A percentile compares a stretch with the other conserved stretches of the same genome.
These are phyloP conservation scores for Takifugu ocellatus DNA, from an alignment of 2,797 vertebrate species.

Conservation along the genomic window DNA sequence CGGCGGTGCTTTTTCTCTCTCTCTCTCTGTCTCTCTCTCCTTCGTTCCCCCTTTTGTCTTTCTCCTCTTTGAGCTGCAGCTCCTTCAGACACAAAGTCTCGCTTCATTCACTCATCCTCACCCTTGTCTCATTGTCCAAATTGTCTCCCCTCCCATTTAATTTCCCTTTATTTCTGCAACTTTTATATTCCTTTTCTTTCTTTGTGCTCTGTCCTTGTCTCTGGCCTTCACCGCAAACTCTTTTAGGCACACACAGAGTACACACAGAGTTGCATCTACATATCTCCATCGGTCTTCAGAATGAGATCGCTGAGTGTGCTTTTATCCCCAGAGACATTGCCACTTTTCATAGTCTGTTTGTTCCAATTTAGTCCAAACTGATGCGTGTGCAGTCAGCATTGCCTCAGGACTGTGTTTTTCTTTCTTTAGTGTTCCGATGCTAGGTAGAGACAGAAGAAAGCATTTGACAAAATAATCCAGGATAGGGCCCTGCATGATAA, in stretches of 20 bases:
- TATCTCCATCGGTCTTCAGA: constrained; percentile 55
- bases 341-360: constrained; percentile 75
- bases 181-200: constrained; percentile 30
- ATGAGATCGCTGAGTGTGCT: constrained; percentile 61
- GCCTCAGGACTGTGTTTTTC: constrained; percentile 65
- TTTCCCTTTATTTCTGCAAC: constrained; percentile 23
- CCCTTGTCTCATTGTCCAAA: constrained; percentile 48
- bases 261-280: constrained; percentile 31
- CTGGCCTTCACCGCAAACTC: constrained; percentile 44
- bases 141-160: constrained; percentile 43
- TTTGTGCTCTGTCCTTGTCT: constrained; percentile 52
- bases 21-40: constrained; percentile 13
- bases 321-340: constrained; percentile 53
- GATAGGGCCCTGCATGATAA: constrained; percentile 19
- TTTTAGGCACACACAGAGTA: constrained; percentile 12
- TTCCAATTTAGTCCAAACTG: constrained; percentile 73
- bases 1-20: constrained; percentile 27
- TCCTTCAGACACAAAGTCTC: constrained; percentile 60
- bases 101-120: constrained; percentile 58
- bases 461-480: constrained; percentile 10
- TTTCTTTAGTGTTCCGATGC: constrained; percentile 51
- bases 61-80: constrained; percentile 53
- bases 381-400: constrained; percentile 63
- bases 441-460: constrained; percentile 52
- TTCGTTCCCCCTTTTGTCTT: constrained; percentile 58